phyloP scores from a whole-genome alignment of 2,113 vertebrate genomes.

The Pao palembangensis region DNA sequence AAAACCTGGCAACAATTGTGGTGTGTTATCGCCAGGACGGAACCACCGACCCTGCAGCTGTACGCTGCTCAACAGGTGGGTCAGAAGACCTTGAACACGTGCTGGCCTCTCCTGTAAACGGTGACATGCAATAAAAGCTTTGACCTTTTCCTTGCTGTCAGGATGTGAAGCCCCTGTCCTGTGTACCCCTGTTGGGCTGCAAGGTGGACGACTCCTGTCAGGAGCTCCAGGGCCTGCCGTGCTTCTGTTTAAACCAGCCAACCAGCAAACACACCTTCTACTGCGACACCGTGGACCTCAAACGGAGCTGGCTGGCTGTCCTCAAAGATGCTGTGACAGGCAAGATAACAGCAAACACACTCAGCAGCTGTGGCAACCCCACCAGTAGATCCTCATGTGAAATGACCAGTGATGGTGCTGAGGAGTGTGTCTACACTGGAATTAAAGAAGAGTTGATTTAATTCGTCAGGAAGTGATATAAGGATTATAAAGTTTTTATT shows the following conservation, averaged over 20 bases:
- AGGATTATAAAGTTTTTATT: background rate
- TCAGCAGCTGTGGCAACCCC: background rate
- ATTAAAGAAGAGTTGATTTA: background rate
- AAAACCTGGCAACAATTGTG: slow-evolving; percentile 84
- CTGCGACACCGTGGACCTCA: slow-evolving; percentile 81
- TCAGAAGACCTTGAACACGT: background rate
- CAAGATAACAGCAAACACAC: background rate
- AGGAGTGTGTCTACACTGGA: background rate
- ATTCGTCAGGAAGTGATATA: too few relatives aligned
- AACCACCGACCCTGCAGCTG: slow-evolving; percentile 82
- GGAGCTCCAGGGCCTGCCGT: slow-evolving; percentile 77
- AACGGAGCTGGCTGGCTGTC: slow-evolving; percentile 80
- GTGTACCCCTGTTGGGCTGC: slow-evolving; percentile 84
- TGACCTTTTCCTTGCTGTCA: slow-evolving; percentile 40
- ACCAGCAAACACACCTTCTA: slow-evolving; percentile 83
- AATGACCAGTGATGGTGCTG: background rate
- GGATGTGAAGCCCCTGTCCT: slow-evolving; percentile 83
- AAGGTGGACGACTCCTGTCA: slow-evolving; percentile 75
- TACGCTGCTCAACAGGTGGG: slow-evolving; percentile 82
- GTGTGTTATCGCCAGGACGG: slow-evolving; percentile 83
- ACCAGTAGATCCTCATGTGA: slow-evolving; percentile 1
- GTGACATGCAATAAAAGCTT: background rate
- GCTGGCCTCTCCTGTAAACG: background rate
- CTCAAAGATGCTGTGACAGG: slow-evolving; percentile 15
- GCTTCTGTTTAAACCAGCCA: slow-evolving; percentile 84